Base-by-base conservation (phyloP, 2,888 invertebrate species). In the Tricholauxania praeusta region DNA sequence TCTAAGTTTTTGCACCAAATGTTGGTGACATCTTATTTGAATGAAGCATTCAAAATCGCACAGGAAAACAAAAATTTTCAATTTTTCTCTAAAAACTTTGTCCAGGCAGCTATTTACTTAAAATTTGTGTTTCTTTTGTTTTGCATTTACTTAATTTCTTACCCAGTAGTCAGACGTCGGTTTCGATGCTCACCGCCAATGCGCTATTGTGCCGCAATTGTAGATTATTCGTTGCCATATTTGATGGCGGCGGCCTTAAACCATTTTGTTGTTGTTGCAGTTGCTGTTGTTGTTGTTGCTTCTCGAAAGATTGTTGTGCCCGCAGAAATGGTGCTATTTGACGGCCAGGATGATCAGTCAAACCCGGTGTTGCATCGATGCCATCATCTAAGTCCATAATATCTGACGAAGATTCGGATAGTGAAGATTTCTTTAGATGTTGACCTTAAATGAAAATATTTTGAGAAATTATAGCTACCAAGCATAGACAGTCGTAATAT, bases 151-250 rank as follows among this genome's bases (percentile, higher is more conserved):
- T 39, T 4, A 39, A 2, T 47, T 59, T 81, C 90, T 89, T 87
- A 95, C 95, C 94, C 91, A 91, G 92, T 93, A 94, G 95, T 96
- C 96, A 96, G 93, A 96, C 96, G 91, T 96, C 96, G 90, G 96
- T 96, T 91, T 96, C 96, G 89, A 94, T 93, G 89, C 95, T 94
- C 89, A 94, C 93, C 86, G 93, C 92, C 89, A 94, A 93, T 87
- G 93, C 91, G 89, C 93, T 93, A 89, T 93, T 93, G 89, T 93
- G 93, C 89, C 93, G 83, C 80, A 85, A 79, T 78, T 83, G 84
- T 80, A 84, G 79, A 79, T 81, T 84, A 76, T 84, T 85, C 76
- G 83, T 80, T 79, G 79, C 81, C 55, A 52, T 14, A 19, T 60
- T 32, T 12, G 68, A 39, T 48, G 63, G 19, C 63, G 70, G 39